A percentile compares a stretch with the other conserved stretches of the same genome.
phyloP scores from a whole-genome alignment of 2,888 invertebrate genomes.

The Crioceris asparagi region DNA sequence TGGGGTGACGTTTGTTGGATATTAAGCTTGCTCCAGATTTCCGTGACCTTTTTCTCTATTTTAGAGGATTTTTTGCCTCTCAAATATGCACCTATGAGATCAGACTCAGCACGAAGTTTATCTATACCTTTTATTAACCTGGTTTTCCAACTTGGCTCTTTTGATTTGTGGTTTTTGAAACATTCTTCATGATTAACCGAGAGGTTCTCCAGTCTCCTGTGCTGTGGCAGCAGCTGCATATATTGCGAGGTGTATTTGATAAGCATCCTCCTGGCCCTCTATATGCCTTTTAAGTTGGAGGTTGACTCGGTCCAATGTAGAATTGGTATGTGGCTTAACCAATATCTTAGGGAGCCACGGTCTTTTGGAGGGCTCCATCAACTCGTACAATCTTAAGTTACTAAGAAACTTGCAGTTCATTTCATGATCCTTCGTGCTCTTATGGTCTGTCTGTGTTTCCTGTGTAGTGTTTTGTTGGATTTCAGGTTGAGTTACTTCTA shows the following conservation, averaged over 20 bases:
- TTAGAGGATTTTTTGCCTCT: not conserved
- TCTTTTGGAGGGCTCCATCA: not conserved
- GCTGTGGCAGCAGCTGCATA: not conserved
- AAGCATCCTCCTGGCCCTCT: not conserved
- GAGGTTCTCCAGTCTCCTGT: not conserved
- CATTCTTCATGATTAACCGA: not conserved
- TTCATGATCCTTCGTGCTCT: no score
- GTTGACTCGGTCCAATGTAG: not conserved
- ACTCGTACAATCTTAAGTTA: no score
- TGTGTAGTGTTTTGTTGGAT: no score
- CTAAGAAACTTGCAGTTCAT: no score
- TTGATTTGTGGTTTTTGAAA: no score
- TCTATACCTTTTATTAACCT: not conserved
- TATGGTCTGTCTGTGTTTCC: no score
- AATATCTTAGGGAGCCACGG: not conserved
- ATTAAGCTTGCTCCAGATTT: no score
- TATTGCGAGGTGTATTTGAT: not conserved
- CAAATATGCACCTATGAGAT: not conserved
- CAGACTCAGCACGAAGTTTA: not conserved
- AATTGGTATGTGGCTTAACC: not conserved
- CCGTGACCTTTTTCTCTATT: no score
- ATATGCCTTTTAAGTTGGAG: not conserved
- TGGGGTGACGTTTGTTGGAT: not conserved
- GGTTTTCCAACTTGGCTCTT: not conserved
- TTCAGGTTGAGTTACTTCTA: no score